phyloP scores from a whole-genome alignment of 2,113 vertebrate species.

The Heterotis niloticus region DNA sequence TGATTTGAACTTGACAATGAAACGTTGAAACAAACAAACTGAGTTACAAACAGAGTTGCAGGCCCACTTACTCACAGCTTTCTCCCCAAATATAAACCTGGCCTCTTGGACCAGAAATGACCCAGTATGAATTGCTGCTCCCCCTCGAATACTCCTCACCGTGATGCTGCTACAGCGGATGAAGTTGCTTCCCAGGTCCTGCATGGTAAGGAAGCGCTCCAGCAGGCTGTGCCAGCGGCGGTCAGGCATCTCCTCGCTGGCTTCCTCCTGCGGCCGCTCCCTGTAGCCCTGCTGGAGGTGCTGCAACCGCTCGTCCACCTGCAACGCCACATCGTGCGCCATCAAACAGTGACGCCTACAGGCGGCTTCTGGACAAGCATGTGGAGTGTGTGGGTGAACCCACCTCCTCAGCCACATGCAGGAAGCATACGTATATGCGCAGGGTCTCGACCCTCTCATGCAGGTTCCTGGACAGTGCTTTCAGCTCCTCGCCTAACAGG shows the following conservation, averaged over 20 bases:
- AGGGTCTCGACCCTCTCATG: constrained; percentile 64
- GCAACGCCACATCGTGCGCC: background rate
- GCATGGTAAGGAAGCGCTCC: constrained; percentile 65
- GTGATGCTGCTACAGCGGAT: constrained; percentile 63
- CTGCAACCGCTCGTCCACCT: constrained; percentile 64
- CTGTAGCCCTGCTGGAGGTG: constrained; percentile 63
- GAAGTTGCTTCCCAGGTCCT: constrained; percentile 66
- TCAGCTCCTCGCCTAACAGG: constrained; percentile 67
- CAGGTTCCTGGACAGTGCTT: constrained; percentile 57
- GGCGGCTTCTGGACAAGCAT: background rate
- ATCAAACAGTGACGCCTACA: background rate
- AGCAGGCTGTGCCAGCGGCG: constrained; percentile 65
- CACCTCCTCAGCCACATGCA: constrained; percentile 74
- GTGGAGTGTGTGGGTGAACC: background rate
- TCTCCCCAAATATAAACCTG: too few species aligned
- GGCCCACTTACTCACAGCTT: too few species aligned
- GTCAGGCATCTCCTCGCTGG: constrained; percentile 51
- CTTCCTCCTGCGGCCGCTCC: constrained; percentile 43
- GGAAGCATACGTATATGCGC: constrained; percentile 66
- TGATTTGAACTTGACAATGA: too few species aligned
- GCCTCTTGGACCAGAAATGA: too few species aligned
- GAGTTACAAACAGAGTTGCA: too few species aligned
- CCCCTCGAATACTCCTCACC: constrained; percentile 53
- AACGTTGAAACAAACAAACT: too few species aligned
- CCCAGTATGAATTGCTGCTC: too few species aligned